Evolutionary conservation across 2,113 vertebrate genomes (phyloP), one percentile per base, ranked within the genome.

Genomic region (Elephas maximus): DNA sequence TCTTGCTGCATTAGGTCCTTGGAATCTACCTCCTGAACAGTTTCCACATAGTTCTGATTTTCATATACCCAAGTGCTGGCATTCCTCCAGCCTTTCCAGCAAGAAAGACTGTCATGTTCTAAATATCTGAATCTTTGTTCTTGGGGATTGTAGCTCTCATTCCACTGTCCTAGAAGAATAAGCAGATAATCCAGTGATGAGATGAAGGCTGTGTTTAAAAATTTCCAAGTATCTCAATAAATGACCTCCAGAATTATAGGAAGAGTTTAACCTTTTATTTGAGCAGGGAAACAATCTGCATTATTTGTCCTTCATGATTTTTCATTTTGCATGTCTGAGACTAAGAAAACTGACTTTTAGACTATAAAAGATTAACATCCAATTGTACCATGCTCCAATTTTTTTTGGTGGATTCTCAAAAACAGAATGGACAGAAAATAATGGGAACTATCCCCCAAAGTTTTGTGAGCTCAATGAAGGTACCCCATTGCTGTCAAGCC

Each of bases 131-230:
- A 62, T 95, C 57, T 93, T 91, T 96, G 63, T 86, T 96, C 73
- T 57, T 74, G 81, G 73, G 48, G 21, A 74, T 63, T 96, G 57
- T 37, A 95, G 69, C 14, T 92, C 37, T 95, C 76, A 63, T 80
- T 96, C 77, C 94, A 79, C 30, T 90, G 94, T 96, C 88, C 97
- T 97, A 90, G 57, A 93, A 94, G 57, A 94, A 80, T 80, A 97
- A 94, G 48, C 37, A 95, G 51, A 96, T 60, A 74, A 81, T 62
- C 12, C 44, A 51, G 8, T 87, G 17, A 28, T 97, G 28, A 95
- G 12, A 69, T 89, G 8, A 82, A 93, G 23, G 21, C 37, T 74
- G 26, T 82, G 1, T 60, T 97, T 83, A 83, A 84, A 92, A 88
- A 62, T 74, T 74, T 79, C 60, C 41, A 95, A 90, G 3, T 79